A percentile compares a stretch with the other conserved stretches of the same genome.
These are phyloP conservation scores for Camponotus floridanus DNA, from an alignment of 1,140 invertebrate species.

Conservation along the genomic window DNA sequence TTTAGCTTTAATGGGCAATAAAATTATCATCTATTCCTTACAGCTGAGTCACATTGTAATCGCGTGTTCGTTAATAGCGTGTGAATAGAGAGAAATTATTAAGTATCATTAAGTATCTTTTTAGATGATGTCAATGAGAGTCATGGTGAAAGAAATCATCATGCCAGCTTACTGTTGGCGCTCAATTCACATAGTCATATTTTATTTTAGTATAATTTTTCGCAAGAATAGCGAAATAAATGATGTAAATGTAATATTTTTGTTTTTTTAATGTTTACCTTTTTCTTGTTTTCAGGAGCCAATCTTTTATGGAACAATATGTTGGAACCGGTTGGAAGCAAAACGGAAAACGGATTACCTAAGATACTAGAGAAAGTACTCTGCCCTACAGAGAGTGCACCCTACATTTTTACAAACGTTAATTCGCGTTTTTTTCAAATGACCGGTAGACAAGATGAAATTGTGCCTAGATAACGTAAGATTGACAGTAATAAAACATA, in stretches of 20 bases:
- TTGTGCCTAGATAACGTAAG: conserved; percentile 60
- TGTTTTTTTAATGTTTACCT: background rate
- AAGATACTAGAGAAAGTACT: conserved; percentile 88
- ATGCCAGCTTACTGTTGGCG: background rate
- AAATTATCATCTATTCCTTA: background rate
- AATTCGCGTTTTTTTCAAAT: conserved; percentile 87
- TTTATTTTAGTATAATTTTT: background rate
- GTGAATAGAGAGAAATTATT: background rate
- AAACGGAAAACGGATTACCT: conserved; percentile 87
- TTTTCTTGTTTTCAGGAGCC: conserved; percentile 86
- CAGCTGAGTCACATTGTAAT: conserved; percentile 11
- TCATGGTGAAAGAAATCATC: conserved; percentile 25
- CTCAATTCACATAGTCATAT: too few species aligned
- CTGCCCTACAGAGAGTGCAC: conserved; percentile 87
- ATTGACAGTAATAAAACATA: background rate
- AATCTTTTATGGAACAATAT: conserved; percentile 92
- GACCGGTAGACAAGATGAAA: conserved; percentile 85
- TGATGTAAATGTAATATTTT: background rate
- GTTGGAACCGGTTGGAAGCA: conserved; percentile 90
- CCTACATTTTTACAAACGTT: conserved; percentile 90
- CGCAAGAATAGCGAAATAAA: background rate
- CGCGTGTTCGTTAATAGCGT: background rate
- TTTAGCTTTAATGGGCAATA: background rate
- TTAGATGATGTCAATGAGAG: conserved; percentile 41
- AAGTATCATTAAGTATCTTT: conserved; percentile 10